Evolutionary conservation across 2,888 invertebrate genomes (phyloP).

Genomic region (Lasioglossum figueresi): DNA sequence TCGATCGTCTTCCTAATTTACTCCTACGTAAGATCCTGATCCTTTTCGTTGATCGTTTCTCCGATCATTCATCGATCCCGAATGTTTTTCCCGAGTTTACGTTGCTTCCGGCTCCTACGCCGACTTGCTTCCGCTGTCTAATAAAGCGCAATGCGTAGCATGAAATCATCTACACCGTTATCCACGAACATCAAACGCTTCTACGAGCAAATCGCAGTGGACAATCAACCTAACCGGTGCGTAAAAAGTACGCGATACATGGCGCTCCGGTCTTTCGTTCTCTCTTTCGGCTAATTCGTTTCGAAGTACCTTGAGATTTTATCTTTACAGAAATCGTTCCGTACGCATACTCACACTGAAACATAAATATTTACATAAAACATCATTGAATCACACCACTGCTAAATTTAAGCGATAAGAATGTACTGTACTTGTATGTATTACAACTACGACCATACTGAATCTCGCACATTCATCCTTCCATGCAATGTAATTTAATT

Average conservation of each 20-base stretch:
- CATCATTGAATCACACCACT: not conserved
- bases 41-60: not conserved
- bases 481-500: not conserved
- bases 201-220: not conserved
- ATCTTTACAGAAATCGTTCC: not conserved
- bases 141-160: constrained; percentile 12
- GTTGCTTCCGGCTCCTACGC: not conserved
- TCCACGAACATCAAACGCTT: constrained; percentile 10
- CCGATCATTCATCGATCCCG: not conserved
- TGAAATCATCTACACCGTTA: constrained; percentile 17
- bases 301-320: not conserved
- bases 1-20: not conserved
- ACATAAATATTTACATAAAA: not conserved
- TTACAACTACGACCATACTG: not conserved
- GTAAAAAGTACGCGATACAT: not conserved
- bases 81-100: not conserved
- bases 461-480: not conserved
- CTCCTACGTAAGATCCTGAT: not conserved
- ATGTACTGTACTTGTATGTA: not conserved
- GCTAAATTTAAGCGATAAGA: not conserved
- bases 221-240: not conserved
- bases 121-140: constrained; percentile 4
- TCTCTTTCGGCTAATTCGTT: not conserved
- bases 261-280: not conserved
- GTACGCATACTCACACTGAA: not conserved